Conservation (phyloP, 2,888 invertebrate genomes). For the Epiblema foenella region DNA sequence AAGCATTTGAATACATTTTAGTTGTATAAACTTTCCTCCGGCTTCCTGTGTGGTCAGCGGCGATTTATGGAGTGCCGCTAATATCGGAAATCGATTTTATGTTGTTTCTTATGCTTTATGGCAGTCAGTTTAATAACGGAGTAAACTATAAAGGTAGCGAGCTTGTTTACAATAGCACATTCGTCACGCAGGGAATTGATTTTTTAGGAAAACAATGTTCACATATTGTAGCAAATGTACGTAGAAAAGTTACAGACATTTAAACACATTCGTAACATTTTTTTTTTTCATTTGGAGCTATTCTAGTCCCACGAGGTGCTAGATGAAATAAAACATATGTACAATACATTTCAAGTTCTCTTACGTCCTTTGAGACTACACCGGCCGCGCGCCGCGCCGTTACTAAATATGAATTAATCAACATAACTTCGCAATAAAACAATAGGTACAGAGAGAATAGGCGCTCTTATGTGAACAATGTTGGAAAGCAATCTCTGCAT, state of each 20-base stretch:
- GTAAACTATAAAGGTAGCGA: constrained; percentile 29
- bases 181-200: constrained; percentile 23
- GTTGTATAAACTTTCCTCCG: constrained; percentile 33
- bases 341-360: not conserved
- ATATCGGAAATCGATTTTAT: constrained; percentile 43
- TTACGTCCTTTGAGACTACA: not conserved
- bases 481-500: constrained; percentile 39
- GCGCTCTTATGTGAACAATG: constrained; percentile 34
- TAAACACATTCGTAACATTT: constrained; percentile 20
- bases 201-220: constrained; percentile 33
- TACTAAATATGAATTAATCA: constrained; percentile 39
- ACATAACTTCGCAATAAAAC: constrained; percentile 38
- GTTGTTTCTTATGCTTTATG: constrained; percentile 41
- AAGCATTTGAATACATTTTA: constrained; percentile 38
- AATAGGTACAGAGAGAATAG: constrained; percentile 31
- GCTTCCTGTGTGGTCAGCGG: constrained; percentile 43
- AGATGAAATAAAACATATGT: not conserved
- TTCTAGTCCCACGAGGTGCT: constrained; percentile 8
- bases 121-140: constrained; percentile 42
- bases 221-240: constrained; percentile 9
- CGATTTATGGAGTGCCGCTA: constrained; percentile 40
- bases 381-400: constrained; percentile 13
- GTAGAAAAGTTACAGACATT: constrained; percentile 21
- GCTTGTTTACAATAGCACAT: constrained; percentile 24
- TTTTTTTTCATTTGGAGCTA: constrained; percentile 34